Conservation (phyloP, 2,888 invertebrate genomes). For the Stegophylla sp. region DNA sequence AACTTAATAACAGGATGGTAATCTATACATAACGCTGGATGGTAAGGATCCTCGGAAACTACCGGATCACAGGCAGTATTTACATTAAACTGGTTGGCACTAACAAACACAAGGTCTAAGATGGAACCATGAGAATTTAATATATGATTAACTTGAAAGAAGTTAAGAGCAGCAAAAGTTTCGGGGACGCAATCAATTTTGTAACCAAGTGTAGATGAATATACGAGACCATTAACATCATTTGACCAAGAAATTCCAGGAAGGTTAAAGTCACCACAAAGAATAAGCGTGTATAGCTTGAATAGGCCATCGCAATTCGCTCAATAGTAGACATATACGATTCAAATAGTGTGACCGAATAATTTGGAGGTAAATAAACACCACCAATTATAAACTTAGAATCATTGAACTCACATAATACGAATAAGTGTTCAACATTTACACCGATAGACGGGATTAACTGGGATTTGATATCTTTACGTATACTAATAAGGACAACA, state of each 20-base stretch:
- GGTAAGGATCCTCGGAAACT: background rate
- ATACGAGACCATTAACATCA: background rate
- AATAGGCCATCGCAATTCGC: background rate
- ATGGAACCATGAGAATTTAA: background rate
- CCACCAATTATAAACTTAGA: background rate
- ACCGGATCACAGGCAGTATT: background rate
- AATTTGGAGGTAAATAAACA: background rate
- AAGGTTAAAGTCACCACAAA: background rate
- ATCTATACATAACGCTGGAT: background rate
- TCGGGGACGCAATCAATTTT: background rate
- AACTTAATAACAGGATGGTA: background rate
- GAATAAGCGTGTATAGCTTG: background rate
- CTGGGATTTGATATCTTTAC: background rate
- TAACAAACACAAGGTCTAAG: constrained; percentile 1
- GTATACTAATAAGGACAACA: background rate
- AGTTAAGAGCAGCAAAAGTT: background rate
- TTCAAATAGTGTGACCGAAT: background rate
- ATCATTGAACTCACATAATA: background rate
- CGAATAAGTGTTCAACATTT: background rate
- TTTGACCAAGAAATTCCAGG: background rate
- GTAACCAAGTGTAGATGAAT: background rate
- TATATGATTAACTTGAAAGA: background rate
- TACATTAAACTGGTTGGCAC: background rate
- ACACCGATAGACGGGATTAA: background rate
- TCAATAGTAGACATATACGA: background rate